These are phyloP conservation scores for Tiaroga cobitis DNA, from an alignment of 2,797 vertebrate species.

Conservation along the genomic window DNA sequence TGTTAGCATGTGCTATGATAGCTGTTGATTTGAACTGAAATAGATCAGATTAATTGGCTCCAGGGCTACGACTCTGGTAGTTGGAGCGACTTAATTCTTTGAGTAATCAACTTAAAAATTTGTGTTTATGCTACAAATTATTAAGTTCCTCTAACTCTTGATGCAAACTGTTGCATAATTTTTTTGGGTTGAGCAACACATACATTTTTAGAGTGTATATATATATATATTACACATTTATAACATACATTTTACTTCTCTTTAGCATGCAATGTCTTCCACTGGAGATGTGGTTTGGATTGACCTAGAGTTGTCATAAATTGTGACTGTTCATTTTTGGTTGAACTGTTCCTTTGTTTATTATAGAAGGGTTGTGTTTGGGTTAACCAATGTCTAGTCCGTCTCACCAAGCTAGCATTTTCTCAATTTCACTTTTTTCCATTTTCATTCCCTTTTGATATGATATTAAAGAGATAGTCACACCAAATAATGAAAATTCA, in stretches of 20 bases:
- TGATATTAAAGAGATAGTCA: background rate
- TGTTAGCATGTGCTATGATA: too few relatives aligned
- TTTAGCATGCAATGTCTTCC: background rate
- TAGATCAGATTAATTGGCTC: too few relatives aligned
- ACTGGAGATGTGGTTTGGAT: slow-evolving; percentile 1
- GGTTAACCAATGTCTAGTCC: slow-evolving; percentile 17
- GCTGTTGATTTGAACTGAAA: too few relatives aligned
- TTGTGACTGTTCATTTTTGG: background rate
- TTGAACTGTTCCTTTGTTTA: slow-evolving; percentile 18
- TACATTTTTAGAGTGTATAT: too few relatives aligned
- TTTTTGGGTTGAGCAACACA: too few relatives aligned
- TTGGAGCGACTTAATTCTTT: too few relatives aligned
- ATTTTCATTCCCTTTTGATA: background rate
- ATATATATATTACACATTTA: too few relatives aligned
- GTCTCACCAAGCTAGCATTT: slow-evolving; percentile 33
- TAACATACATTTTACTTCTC: background rate
- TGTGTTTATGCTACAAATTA: too few relatives aligned
- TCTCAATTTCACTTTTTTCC: background rate
- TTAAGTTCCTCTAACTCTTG: too few relatives aligned
- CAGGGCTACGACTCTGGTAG: too few relatives aligned
- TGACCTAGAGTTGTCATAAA: background rate
- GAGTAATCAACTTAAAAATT: too few relatives aligned
- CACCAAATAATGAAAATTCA: background rate
- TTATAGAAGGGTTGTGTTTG: slow-evolving; percentile 25
- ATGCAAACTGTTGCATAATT: too few relatives aligned